These are phyloP conservation scores for Illadopsis cleaveri DNA, from an alignment of 2,113 vertebrate species.

Conservation along the genomic window DNA sequence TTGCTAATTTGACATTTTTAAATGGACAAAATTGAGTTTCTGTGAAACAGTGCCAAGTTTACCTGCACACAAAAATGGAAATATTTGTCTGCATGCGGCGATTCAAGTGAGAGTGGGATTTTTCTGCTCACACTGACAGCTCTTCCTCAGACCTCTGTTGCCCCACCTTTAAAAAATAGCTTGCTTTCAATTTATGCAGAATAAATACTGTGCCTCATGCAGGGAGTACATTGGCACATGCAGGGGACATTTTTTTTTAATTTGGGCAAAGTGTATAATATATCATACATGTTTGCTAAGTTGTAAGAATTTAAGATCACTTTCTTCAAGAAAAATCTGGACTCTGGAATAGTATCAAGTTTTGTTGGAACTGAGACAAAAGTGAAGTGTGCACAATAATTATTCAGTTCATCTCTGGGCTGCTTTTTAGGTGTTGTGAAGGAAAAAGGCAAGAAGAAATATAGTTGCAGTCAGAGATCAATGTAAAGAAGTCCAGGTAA, in stretches of 20 bases:
- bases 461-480: neutral
- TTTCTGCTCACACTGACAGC: neutral
- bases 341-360: neutral
- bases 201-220: neutral
- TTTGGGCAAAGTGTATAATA: neutral
- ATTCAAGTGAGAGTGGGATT: neutral
- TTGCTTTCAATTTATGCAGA: neutral
- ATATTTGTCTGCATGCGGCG: neutral
- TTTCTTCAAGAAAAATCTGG: neutral
- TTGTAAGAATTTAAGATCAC: neutral
- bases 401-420: neutral
- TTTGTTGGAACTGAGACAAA: neutral
- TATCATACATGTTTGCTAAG: neutral
- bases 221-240: neutral
- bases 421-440: constrained; percentile 17
- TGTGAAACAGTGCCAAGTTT: neutral
- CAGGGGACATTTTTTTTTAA: neutral
- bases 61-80: neutral
- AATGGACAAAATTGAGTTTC: neutral
- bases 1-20: neutral
- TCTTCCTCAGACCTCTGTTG: neutral
- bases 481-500: neutral
- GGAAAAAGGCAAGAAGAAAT: constrained; percentile 4
- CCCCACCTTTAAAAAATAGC: neutral
- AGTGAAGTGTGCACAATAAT: neutral